Evolutionary conservation across 2,113 vertebrate species (phyloP).

Genomic region (Mastomys natalensis): DNA sequence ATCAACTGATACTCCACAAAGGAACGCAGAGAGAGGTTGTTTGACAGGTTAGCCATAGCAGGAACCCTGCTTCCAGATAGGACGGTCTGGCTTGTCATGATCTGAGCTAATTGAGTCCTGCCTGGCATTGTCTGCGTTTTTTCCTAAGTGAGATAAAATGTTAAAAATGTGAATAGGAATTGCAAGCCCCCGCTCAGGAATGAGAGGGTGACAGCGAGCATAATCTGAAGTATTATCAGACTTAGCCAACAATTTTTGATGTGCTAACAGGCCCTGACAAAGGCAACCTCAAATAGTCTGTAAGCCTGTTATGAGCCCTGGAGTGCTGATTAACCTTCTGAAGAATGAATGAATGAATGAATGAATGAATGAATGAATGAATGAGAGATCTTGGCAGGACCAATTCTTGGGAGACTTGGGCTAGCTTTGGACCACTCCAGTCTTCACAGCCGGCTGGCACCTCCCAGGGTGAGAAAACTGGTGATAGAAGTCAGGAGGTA

Average conservation of each 20-base stretch:
- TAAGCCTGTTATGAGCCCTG: neutral
- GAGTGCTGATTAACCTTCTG: neutral
- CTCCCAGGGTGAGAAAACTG: neutral
- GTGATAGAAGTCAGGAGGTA: neutral
- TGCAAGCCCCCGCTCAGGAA: neutral
- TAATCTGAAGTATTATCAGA: constrained; percentile 19
- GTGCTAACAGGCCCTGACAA: neutral
- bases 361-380: neutral
- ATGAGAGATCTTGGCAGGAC: neutral
- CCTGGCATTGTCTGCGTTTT: neutral
- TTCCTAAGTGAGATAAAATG: neutral
- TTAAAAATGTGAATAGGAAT: constrained; percentile 6
- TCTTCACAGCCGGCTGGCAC: neutral
- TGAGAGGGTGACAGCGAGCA: neutral
- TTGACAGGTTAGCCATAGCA: neutral
- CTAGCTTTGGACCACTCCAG: neutral
- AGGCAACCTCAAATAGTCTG: neutral
- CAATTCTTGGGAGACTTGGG: neutral
- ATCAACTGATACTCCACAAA: neutral
- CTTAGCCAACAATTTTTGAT: constrained; percentile 34
- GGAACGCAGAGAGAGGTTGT: neutral
- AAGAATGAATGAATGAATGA: neutral
- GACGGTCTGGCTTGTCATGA: neutral
- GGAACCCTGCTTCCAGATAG: constrained; percentile 35
- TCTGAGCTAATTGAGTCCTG: neutral